Evolutionary conservation across 1,140 invertebrate genomes (phyloP).

Genomic region (Venustaconcha ellipsiformis): DNA sequence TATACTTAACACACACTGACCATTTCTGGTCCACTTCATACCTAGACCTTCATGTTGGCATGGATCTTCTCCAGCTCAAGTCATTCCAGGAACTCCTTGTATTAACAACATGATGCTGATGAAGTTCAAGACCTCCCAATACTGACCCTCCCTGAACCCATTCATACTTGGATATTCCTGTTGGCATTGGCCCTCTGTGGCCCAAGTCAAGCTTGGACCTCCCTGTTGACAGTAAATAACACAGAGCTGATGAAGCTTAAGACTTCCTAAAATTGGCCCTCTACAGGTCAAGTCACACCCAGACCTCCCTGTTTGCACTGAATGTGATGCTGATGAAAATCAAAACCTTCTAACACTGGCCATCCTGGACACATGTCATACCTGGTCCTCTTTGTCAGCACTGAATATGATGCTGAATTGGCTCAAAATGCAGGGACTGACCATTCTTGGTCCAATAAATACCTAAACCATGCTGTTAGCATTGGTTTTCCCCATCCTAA

Average conservation of each 20-base stretch:
- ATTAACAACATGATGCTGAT: conserved; percentile 64
- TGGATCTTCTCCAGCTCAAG: conserved; percentile 38
- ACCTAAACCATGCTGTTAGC: background rate
- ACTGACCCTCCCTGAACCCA: no score
- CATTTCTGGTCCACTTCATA: conserved; percentile 22
- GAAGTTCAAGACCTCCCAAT: conserved; percentile 64
- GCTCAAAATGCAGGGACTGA: no score
- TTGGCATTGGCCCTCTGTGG: no score
- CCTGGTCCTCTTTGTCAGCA: conserved; percentile 67
- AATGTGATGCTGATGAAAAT: no score
- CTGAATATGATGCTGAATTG: conserved; percentile 66
- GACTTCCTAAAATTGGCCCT: no score
- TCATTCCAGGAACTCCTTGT: no score
- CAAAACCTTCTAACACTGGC: no score
- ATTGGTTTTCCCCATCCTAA: background rate
- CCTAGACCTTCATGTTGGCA: conserved; percentile 68
- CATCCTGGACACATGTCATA: conserved; percentile 19
- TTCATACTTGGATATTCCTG: no score
- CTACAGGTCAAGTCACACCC: conserved; percentile 46
- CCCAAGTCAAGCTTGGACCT: conserved; percentile 33
- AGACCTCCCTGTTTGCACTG: no score
- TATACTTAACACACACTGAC: conserved; percentile 15
- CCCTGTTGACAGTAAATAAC: conserved; percentile 68
- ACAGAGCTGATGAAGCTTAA: conserved; percentile 25
- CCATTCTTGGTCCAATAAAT: no score